These are phyloP conservation scores for Lamproptera curius DNA, from an alignment of 2,888 invertebrate genomes.

Conservation along the genomic window DNA sequence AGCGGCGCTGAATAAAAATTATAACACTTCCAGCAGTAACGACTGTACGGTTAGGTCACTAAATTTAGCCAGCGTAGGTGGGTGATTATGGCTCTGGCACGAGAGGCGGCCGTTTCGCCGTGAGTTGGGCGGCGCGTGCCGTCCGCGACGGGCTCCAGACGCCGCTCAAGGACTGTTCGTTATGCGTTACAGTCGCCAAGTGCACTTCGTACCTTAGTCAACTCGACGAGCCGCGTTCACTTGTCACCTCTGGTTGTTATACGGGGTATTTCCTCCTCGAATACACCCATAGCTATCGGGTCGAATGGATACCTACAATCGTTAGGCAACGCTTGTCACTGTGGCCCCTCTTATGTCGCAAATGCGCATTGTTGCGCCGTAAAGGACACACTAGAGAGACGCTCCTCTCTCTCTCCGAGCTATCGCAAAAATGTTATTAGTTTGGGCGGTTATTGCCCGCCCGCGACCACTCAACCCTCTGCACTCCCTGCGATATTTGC, in stretches of 20 bases:
- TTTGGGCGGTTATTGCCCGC: constrained; percentile 71
- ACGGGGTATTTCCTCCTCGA: constrained; percentile 28
- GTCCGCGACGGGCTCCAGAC: constrained; percentile 31
- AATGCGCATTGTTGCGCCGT: constrained; percentile 64
- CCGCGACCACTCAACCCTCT: constrained; percentile 54
- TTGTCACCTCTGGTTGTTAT: constrained; percentile 40
- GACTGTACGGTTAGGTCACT: background rate
- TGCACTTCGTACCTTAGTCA: constrained; percentile 61
- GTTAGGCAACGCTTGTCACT: constrained; percentile 43
- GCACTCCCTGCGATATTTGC: constrained; percentile 35
- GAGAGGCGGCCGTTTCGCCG: constrained; percentile 26
- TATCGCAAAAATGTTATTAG: constrained; percentile 76
- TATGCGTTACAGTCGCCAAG: constrained; percentile 65
- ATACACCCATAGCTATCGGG: constrained; percentile 33
- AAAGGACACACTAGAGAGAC: constrained; percentile 59
- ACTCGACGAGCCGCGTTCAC: constrained; percentile 56
- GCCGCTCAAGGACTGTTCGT: constrained; percentile 64
- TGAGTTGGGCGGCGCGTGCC: constrained; percentile 21
- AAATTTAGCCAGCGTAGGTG: constrained; percentile 6
- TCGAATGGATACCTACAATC: constrained; percentile 43
- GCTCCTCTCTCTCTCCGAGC: constrained; percentile 57
- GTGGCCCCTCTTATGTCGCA: constrained; percentile 59
- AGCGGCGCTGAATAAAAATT: too few relatives aligned
- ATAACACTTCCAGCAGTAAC: too few relatives aligned
- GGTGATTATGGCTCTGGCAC: background rate